A percentile compares a stretch with the other conserved stretches of the same genome.
Conservation (phyloP, 1,140 invertebrate genomes). For the Aphelinus atriplicis region DNA sequence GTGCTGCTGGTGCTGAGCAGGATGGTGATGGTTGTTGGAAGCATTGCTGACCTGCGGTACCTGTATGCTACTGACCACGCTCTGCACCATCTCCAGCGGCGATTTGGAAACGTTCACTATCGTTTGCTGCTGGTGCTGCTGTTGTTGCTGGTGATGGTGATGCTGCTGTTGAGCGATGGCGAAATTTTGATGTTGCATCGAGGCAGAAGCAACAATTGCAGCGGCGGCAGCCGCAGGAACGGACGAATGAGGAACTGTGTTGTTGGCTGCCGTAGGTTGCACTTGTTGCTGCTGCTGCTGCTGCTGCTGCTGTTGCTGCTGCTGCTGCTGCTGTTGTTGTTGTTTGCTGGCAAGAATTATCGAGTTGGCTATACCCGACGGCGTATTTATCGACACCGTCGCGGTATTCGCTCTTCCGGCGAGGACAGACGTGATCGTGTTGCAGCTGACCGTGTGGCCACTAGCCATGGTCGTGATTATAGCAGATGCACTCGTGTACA, state of each 20-base stretch:
- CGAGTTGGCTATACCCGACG: conserved; percentile 62
- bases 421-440: conserved; percentile 80
- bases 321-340: conserved; percentile 49
- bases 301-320: conserved; percentile 43
- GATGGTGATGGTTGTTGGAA: conserved; percentile 49
- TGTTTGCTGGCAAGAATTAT: conserved; percentile 55
- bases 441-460: conserved; percentile 76
- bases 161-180: conserved; percentile 18
- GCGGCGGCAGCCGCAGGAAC: conserved; percentile 28
- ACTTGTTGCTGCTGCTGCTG: conserved; percentile 13
- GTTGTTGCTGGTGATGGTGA: conserved; percentile 34
- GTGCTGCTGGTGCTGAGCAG: conserved; percentile 46
- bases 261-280: background rate
- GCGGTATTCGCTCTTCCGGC: conserved; percentile 79
- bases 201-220: background rate
- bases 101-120: conserved; percentile 70
- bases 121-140: conserved; percentile 18
- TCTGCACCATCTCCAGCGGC: conserved; percentile 83
- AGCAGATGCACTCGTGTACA: conserved; percentile 59
- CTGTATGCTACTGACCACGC: conserved; percentile 80
- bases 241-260: conserved; percentile 47
- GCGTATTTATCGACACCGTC: conserved; percentile 76
- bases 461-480: conserved; percentile 78
- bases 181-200: conserved; percentile 29
- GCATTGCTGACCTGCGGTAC: conserved; percentile 65